Conservation (phyloP, 1,140 invertebrate genomes). For the Microplitis mediator region DNA sequence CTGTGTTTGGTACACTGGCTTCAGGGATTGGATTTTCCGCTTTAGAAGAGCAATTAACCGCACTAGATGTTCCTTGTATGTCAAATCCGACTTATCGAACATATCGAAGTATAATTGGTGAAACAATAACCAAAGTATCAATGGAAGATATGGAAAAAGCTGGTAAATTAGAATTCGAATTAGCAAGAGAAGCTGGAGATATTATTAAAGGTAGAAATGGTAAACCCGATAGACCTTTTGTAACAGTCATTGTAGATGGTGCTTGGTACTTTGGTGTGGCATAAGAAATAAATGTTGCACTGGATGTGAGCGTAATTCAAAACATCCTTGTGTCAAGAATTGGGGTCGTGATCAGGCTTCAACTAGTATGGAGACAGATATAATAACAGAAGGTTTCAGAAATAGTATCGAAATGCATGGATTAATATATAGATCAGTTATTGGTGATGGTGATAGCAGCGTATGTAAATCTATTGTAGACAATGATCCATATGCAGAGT, state of each 20-base stretch:
- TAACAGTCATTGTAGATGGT: conserved; percentile 32
- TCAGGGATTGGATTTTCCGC: conserved; percentile 8
- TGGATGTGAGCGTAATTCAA: conserved; percentile 38
- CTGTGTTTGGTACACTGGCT: conserved; percentile 8
- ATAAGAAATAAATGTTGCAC: conserved; percentile 46
- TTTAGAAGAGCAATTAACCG: conserved; percentile 14
- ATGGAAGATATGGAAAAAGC: conserved; percentile 20
- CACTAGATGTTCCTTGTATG: conserved; percentile 18
- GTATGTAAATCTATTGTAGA: conserved; percentile 33
- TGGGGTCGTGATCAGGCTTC: conserved; percentile 37
- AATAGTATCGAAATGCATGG: conserved; percentile 40
- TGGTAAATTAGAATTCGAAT: conserved; percentile 2
- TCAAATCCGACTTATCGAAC: conserved; percentile 6
- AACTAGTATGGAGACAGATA: conserved; percentile 54
- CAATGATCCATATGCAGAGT: conserved; percentile 33
- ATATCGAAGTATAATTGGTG: background rate
- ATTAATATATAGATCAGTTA: conserved; percentile 42
- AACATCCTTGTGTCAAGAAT: conserved; percentile 46
- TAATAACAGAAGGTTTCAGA: conserved; percentile 51
- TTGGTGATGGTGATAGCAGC: conserved; percentile 49
- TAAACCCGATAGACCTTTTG: no score
- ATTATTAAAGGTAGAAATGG: conserved; percentile 16
- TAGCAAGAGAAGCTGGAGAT: conserved; percentile 24
- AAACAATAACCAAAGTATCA: background rate
- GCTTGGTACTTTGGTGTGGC: conserved; percentile 46